phyloP scores from a whole-genome alignment of 2,888 invertebrate genomes.

The Hylaea fasciaria region DNA sequence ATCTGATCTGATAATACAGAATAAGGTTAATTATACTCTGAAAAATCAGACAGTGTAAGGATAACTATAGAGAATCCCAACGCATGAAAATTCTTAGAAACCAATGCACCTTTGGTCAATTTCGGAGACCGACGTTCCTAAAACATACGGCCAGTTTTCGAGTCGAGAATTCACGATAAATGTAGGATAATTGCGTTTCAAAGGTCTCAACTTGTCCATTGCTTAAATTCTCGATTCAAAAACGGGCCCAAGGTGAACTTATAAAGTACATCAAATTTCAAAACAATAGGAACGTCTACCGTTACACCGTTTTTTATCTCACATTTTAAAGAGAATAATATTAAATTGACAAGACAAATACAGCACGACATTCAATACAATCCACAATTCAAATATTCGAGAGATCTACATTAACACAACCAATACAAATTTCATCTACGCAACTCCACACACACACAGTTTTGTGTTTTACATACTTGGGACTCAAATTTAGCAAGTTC shows the following conservation, averaged over 20 bases:
- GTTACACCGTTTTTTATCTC: conserved; percentile 26
- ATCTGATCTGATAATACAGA: conserved; percentile 10
- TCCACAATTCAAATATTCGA: conserved; percentile 53
- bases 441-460: conserved; percentile 6
- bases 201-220: too few species aligned
- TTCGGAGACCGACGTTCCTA: conserved; percentile 33
- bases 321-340: not conserved
- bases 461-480: too few species aligned
- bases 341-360: conserved; percentile 12
- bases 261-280: conserved; percentile 26
- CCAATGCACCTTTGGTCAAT: conserved; percentile 15
- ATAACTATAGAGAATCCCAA: too few species aligned
- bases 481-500: not conserved
- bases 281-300: conserved; percentile 44
- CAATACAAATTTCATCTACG: conserved; percentile 40
- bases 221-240: too few species aligned
- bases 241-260: conserved; percentile 7
- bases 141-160: not conserved
- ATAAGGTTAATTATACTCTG: not conserved
- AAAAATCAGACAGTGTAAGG: not conserved
- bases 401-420: conserved; percentile 67
- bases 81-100: not conserved
- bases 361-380: conserved; percentile 23
- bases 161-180: too few species aligned
- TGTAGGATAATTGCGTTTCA: too few species aligned